These are phyloP conservation scores for Melinopterus prodromus DNA, from an alignment of 2,888 invertebrate species.

Conservation along the genomic window DNA sequence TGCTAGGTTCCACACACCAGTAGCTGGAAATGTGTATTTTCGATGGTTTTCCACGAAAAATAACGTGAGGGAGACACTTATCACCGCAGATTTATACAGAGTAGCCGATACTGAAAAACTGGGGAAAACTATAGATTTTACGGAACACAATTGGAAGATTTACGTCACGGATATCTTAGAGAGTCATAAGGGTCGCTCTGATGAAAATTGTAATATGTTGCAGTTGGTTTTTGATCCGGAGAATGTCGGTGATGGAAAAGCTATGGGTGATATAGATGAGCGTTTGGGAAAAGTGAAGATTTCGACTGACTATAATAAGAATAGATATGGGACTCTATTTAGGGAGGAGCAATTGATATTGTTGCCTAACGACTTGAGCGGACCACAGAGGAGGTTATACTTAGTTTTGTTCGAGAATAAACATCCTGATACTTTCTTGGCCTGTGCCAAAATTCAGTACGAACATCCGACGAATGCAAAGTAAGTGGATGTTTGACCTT, in stretches of 20 bases:
- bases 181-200: conserved; percentile 72
- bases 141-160: conserved; percentile 88
- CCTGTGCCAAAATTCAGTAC: conserved; percentile 82
- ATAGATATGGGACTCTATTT: conserved; percentile 66
- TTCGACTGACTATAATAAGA: conserved; percentile 68
- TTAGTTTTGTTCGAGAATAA: conserved; percentile 82
- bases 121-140: conserved; percentile 63
- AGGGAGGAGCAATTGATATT: conserved; percentile 77
- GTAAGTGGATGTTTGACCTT: conserved; percentile 62
- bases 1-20: conserved; percentile 77
- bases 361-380: conserved; percentile 76
- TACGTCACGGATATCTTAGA: conserved; percentile 90
- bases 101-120: conserved; percentile 65
- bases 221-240: conserved; percentile 87
- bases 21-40: conserved; percentile 81
- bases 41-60: conserved; percentile 69
- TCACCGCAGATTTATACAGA: conserved; percentile 81
- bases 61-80: conserved; percentile 75
- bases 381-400: conserved; percentile 79
- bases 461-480: conserved; percentile 72
- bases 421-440: conserved; percentile 78
- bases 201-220: conserved; percentile 84
- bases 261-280: conserved; percentile 81
- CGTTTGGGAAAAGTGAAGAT: conserved; percentile 80
- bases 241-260: conserved; percentile 68